phyloP scores from a whole-genome alignment of 2,888 invertebrate species.

The Pterobdella sp. region DNA sequence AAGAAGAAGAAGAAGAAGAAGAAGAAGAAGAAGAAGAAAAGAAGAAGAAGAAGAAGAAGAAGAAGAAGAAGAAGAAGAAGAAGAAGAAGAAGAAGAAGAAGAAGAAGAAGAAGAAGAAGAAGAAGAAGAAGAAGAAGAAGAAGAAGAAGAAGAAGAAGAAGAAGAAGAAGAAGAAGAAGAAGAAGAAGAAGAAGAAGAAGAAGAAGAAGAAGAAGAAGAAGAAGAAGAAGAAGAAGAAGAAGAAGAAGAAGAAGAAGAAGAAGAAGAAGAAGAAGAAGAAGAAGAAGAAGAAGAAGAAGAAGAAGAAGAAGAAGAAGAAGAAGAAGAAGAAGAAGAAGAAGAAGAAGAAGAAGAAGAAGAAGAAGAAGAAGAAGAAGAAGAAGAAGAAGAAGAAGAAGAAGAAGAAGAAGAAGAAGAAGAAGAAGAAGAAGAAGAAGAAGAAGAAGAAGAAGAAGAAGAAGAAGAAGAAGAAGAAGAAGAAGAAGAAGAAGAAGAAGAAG shows the following conservation, averaged over 20 bases:
- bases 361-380: too few relatives aligned
- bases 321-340: too few relatives aligned
- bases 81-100: constrained; percentile 9
- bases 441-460: too few relatives aligned
- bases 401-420: too few relatives aligned
- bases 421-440: too few relatives aligned
- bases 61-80: constrained; percentile 20
- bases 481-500: too few relatives aligned
- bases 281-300: too few relatives aligned
- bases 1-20: constrained; percentile 22
- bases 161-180: constrained; percentile 27
- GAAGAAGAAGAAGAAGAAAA: constrained; percentile 24
- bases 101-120: background rate
- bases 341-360: too few relatives aligned
- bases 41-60: constrained; percentile 25
- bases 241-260: constrained; percentile 46
- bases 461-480: too few relatives aligned
- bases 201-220: constrained; percentile 21
- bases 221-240: constrained; percentile 46
- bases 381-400: too few relatives aligned
- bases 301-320: too few relatives aligned
- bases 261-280: constrained; percentile 42
- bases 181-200: constrained; percentile 36
- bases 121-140: constrained; percentile 10
- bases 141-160: constrained; percentile 18